phyloP scores from a whole-genome alignment of 2,888 invertebrate species.

The Agrochola circellaris region DNA sequence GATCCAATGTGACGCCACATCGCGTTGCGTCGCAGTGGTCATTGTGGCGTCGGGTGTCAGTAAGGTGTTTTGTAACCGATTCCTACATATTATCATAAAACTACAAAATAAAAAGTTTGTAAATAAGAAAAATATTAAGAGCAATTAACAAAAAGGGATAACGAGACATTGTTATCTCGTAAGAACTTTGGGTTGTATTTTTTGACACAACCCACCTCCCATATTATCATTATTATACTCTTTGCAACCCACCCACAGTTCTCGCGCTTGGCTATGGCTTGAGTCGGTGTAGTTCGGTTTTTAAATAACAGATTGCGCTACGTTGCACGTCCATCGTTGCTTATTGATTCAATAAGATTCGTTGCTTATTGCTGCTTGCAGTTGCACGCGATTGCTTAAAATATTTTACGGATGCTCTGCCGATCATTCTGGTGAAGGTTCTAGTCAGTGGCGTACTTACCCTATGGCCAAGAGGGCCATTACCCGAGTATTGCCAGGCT shows the following conservation, averaged over 20 bases:
- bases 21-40: not conserved
- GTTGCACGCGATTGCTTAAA: not conserved
- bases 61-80: not conserved
- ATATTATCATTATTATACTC: too few relatives aligned
- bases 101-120: not conserved
- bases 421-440: not conserved
- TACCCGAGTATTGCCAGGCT: not conserved
- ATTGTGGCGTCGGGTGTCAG: constrained; percentile 7
- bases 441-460: not conserved
- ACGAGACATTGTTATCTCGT: not conserved
- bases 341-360: too few relatives aligned
- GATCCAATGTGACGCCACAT: not conserved
- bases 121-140: not conserved
- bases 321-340: not conserved
- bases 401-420: not conserved
- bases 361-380: too few relatives aligned
- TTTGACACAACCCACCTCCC: not conserved
- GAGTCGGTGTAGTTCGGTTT: constrained; percentile 2
- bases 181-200: not conserved
- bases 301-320: constrained; percentile 28
- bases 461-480: not conserved
- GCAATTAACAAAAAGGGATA: not conserved
- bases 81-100: too few relatives aligned
- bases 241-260: not conserved
- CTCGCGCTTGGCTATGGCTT: not conserved